Base-by-base conservation (phyloP, 2,888 invertebrate species). In the Sminthurinus aureus region DNA sequence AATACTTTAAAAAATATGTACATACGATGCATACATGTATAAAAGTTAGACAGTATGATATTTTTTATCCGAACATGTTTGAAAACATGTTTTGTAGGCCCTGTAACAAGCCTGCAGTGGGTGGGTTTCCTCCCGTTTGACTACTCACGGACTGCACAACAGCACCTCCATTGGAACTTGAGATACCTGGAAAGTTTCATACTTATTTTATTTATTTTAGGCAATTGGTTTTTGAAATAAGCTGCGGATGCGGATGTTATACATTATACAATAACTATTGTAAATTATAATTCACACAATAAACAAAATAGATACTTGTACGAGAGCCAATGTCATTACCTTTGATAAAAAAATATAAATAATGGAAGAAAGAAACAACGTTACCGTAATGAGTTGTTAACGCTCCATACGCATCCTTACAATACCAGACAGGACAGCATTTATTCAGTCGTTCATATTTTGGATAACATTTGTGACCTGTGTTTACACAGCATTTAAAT, bases 371-470 rank as follows among this genome's bases (percentile, higher is more conserved):
- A n/a, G n/a, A n/a, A n/a, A n/a, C n/a, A n/a, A n/a, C n/a, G n/a
- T n/a, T 77, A 52, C 77, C 77, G 52, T 77, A 77, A 52, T 77
- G 77, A 1, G 77, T 77, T 2, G 77, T 77, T 12, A 58, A 13
- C n/a, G 18, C 52, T 8, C 58, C 58, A 22, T 52, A 52, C 12
- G 15, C 8, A 58, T 77, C 77, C 20, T 13, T 18, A 58, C 77
- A 77, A 13, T 77, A 58, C 77, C 77, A 77, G 0, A 77, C 77
- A 11, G 77, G 77, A 77, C 77, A 77, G 58, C 77, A 77, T 20
- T 51, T 77, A 22, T 77, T 52, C 6, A 12, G 18, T 13, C 58
- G 13, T 77, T 77, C 77, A 20, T 77, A 77, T 20, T 77, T 77
- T 4, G 77, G n/a, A 11, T 77, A 38, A 20, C 77, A 77, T 52